Percentiles rank a stretch among this genome's conserved stretches.
These are phyloP conservation scores for Athalia cordata DNA, from an alignment of 2,888 invertebrate species.

Conservation along the genomic window DNA sequence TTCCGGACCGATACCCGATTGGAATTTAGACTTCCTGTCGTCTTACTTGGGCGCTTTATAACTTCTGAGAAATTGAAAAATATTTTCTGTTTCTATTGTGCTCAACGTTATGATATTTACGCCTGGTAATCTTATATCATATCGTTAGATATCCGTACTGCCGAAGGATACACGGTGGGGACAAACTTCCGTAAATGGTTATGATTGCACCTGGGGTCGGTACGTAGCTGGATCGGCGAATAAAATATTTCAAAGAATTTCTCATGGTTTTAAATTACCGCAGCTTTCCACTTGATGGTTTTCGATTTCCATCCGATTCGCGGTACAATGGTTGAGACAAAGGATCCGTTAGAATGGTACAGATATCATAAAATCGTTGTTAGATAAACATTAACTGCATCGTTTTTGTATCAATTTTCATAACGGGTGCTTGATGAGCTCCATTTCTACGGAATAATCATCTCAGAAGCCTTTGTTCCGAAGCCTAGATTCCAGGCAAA, in stretches of 20 bases:
- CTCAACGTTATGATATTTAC: too few relatives aligned
- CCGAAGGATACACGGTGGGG: too few relatives aligned
- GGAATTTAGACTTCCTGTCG: constrained; percentile 19
- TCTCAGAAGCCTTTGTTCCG: constrained; percentile 22
- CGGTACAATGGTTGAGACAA: not conserved
- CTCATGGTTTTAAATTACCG: constrained; percentile 17
- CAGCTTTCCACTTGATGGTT: constrained; percentile 13
- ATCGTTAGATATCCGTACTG: too few relatives aligned
- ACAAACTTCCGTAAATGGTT: not conserved
- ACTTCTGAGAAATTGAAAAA: not conserved
- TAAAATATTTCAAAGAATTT: constrained; percentile 6
- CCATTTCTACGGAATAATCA: constrained; percentile 29
- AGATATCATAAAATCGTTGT: constrained; percentile 10
- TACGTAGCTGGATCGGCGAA: not conserved
- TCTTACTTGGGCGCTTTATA: constrained; percentile 4
- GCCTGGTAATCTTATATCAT: too few relatives aligned
- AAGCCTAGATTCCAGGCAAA: constrained; percentile 18
- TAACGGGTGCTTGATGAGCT: constrained; percentile 39
- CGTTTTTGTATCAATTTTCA: constrained; percentile 37
- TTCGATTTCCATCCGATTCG: not conserved
- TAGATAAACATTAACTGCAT: constrained; percentile 14
- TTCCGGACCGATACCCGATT: not conserved
- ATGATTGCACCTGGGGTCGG: not conserved
- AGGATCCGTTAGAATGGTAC: constrained; percentile 32
- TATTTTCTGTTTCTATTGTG: too few relatives aligned